Evolutionary conservation across 2,113 vertebrate species (phyloP).

Genomic region (Tychaedon coryphoeus): DNA sequence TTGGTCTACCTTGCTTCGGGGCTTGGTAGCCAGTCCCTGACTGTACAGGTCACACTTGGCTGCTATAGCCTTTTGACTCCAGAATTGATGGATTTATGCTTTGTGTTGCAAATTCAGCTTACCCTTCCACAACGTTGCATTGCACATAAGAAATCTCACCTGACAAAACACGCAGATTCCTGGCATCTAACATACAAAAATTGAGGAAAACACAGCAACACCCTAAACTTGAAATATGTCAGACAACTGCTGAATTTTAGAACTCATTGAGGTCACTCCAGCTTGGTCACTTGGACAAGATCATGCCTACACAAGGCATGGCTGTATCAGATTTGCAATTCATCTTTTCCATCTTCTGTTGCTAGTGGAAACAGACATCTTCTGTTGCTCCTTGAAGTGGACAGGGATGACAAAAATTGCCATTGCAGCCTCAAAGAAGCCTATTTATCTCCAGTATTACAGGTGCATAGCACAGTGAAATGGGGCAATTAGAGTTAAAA

Average conservation of each 20-base stretch:
- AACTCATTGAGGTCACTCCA: background rate
- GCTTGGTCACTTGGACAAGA: background rate
- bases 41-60: background rate
- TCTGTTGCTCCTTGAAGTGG: background rate
- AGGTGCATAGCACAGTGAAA: background rate
- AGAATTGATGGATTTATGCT: background rate
- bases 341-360: background rate
- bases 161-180: background rate
- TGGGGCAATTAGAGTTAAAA: slow-evolving; percentile 15
- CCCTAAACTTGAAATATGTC: background rate
- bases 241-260: background rate
- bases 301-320: background rate
- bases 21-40: background rate
- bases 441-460: slow-evolving; percentile 17
- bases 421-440: background rate
- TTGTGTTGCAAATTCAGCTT: background rate
- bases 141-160: background rate
- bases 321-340: background rate
- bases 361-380: slow-evolving; percentile 5
- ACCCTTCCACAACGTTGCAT: background rate
- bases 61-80: background rate
- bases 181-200: background rate
- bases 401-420: slow-evolving; percentile 5
- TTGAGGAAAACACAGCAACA: background rate
- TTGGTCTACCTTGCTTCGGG: background rate